phyloP scores from a whole-genome alignment of 2,113 vertebrate genomes.

The Syngnathus floridae region DNA sequence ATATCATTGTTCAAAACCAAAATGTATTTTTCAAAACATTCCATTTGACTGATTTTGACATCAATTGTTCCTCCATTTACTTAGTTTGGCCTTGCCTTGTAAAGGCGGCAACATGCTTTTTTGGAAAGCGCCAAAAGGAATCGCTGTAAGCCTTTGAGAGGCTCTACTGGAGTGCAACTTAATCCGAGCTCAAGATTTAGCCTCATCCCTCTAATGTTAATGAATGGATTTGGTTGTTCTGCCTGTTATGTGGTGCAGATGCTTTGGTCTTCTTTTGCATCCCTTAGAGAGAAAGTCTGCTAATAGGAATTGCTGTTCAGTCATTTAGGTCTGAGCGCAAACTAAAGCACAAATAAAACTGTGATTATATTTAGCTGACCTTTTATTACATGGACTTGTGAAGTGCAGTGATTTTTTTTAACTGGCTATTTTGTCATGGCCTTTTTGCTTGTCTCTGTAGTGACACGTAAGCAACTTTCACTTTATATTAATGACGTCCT shows the following conservation, averaged over 20 bases:
- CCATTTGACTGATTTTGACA: conserved; percentile 36
- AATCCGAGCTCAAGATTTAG: conserved; percentile 52
- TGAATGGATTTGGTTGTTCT: conserved; percentile 46
- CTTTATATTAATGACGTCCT: conserved; percentile 26
- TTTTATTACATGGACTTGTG: not conserved
- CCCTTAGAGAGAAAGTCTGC: conserved; percentile 45
- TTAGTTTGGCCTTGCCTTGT: conserved; percentile 52
- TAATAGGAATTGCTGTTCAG: conserved; percentile 52
- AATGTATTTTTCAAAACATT: conserved; percentile 27
- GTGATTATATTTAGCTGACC: conserved; percentile 5
- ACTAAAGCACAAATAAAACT: conserved; percentile 26
- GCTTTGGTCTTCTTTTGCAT: conserved; percentile 26
- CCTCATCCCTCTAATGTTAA: conserved; percentile 45
- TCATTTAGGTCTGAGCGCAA: conserved; percentile 32
- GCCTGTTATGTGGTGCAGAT: conserved; percentile 41
- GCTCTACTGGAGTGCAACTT: conserved; percentile 56
- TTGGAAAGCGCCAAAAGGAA: conserved; percentile 44
- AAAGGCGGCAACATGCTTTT: conserved; percentile 43
- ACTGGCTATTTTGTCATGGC: conserved; percentile 16
- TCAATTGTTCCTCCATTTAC: conserved; percentile 46
- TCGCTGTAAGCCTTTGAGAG: conserved; percentile 54
- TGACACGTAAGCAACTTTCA: conserved; percentile 22
- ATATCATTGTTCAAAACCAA: conserved; percentile 11
- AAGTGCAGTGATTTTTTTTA: not conserved
- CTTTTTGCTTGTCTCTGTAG: conserved; percentile 2